Evolutionary conservation across 2,888 invertebrate species (phyloP).

Genomic region (Cheilosia pagana): DNA sequence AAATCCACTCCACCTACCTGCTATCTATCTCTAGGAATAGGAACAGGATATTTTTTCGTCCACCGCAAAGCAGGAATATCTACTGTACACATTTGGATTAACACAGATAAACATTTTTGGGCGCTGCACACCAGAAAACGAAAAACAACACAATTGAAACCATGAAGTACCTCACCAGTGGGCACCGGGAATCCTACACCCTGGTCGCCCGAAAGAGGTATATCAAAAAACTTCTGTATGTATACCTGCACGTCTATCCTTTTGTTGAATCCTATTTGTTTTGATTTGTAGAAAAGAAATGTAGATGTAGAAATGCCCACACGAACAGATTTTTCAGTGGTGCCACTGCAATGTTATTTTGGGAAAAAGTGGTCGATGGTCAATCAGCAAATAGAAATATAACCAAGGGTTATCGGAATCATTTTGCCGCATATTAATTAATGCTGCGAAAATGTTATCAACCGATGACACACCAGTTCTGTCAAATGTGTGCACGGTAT

Average conservation of each 20-base stretch:
- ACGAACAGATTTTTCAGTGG: neutral
- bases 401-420: too few species aligned
- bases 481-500: too few species aligned
- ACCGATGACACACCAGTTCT: too few species aligned
- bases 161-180: slow-evolving; percentile 82
- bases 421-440: too few species aligned
- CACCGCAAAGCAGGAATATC: slow-evolving; percentile 3
- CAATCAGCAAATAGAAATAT: neutral
- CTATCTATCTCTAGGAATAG: neutral
- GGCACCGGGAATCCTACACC: slow-evolving; percentile 83
- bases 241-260: slow-evolving; percentile 73
- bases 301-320: slow-evolving; percentile 15
- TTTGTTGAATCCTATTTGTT: slow-evolving; percentile 42
- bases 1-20: slow-evolving; percentile 49
- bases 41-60: slow-evolving; percentile 35
- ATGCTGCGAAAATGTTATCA: too few species aligned
- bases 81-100: slow-evolving; percentile 48
- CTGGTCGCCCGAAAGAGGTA: slow-evolving; percentile 83
- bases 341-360: neutral
- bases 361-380: neutral
- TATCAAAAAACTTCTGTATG: slow-evolving; percentile 83
- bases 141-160: slow-evolving; percentile 44
- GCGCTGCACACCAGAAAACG: slow-evolving; percentile 32
- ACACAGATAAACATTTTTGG: slow-evolving; percentile 30
- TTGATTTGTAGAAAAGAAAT: slow-evolving; percentile 47